These are phyloP conservation scores for Dasysyrphus tricinctus DNA, from an alignment of 2,888 invertebrate species.

Conservation along the genomic window DNA sequence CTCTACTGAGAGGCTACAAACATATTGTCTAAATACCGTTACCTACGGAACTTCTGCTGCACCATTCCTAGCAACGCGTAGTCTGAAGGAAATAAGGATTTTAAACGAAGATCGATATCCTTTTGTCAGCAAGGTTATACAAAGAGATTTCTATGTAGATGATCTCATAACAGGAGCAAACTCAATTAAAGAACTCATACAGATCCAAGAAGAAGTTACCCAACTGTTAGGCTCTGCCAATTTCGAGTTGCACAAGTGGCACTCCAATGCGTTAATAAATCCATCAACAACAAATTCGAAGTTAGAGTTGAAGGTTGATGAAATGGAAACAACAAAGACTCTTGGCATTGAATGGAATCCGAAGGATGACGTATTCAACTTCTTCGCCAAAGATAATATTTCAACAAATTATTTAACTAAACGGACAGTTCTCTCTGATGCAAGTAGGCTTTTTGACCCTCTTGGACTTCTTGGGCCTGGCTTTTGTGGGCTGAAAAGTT, in stretches of 20 bases:
- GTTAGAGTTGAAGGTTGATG: neutral
- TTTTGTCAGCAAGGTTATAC: constrained; percentile 4
- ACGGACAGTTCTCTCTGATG: constrained; percentile 25
- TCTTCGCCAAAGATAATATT: neutral
- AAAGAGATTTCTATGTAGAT: constrained; percentile 42
- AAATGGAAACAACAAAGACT: constrained; percentile 10
- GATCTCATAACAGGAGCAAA: constrained; percentile 38
- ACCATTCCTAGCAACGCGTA: neutral
- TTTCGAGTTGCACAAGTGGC: constrained; percentile 26
- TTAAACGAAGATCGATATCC: neutral
- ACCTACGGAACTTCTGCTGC: neutral
- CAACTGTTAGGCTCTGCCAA: neutral
- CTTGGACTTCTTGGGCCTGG: constrained; percentile 22
- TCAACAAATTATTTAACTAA: constrained; percentile 2
- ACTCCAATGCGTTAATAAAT: constrained; percentile 7
- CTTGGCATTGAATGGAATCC: constrained; percentile 19
- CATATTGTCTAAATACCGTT: neutral
- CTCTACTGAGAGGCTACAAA: neutral
- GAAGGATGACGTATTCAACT: neutral
- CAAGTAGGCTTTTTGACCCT: constrained; percentile 28
- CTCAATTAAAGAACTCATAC: constrained; percentile 18
- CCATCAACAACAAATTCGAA: neutral
- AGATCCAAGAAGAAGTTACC: constrained; percentile 27
- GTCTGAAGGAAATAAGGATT: neutral
- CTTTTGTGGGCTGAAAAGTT: neutral